Base-by-base conservation (phyloP, 2,113 vertebrate genomes). In the Melozone crissalis region DNA sequence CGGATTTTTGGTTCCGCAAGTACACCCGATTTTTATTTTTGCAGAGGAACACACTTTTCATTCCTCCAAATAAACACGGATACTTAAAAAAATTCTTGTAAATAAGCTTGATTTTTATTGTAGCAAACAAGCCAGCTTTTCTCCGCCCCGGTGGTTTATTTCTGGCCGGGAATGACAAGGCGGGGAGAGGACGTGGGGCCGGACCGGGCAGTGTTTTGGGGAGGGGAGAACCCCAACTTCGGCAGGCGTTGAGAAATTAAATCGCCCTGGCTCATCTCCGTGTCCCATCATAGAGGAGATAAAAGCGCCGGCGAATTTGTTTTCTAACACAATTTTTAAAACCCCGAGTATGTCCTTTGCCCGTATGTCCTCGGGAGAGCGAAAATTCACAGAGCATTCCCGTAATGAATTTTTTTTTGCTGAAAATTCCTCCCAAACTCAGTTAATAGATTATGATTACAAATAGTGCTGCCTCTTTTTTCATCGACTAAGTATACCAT, bases 81-180 rank as follows among this genome's bases (percentile, higher is more conserved):
- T 55, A 21, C 31, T 13, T 4, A 9, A 20, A 31, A 54, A 55
- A 55, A 24, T 39, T 15, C 28, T 43, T 78, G 12, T 28, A 58
- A 82, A 85, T 49, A 88, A 85, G 2, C 13, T 9, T 13, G 15
- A 62, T 78, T 96, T 95, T 94, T 92, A 78, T 58, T 85, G n/a
- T 51, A 55, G 62, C 11, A 72, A 85, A 79, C 9, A 79, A 90
- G 24, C 3, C 18, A 19, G 16, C 5, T 88, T 85, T 97, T 96
- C 85, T 96, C 92, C 37, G 11, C 26, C 51, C 82, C 85, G 69
- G 85, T 93, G 63, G 27, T 86, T 95, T 93, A 80, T 94, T 95
- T 94, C 90, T 59, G 58, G 17, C 20, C 17, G 5, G 90, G 49
- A 93, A 96, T 76, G 74, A 59, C 43, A 27, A 37, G 39, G 58